Conservation (phyloP, 2,888 invertebrate genomes). For the Resseliella maxima region DNA sequence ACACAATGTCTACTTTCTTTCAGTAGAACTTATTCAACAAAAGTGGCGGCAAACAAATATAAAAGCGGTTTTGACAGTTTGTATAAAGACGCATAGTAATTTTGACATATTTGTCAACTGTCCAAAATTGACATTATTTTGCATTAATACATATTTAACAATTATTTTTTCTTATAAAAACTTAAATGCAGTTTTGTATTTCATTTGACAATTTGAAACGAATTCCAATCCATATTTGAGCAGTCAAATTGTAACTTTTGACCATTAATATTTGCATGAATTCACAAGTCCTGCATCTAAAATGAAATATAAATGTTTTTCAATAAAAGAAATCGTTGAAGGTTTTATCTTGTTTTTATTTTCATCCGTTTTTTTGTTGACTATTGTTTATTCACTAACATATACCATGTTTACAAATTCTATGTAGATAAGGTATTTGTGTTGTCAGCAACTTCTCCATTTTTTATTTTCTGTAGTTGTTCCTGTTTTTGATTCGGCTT, state of each 20-base stretch:
- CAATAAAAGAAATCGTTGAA: too few species aligned
- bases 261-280: too few species aligned
- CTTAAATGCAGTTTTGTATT: too few species aligned
- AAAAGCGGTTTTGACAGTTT: background rate
- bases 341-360: background rate
- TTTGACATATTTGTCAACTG: background rate
- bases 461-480: slow-evolving; percentile 68
- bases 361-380: background rate
- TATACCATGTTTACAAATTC: background rate
- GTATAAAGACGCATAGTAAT: background rate
- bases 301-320: too few species aligned
- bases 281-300: too few species aligned
- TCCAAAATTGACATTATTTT: background rate
- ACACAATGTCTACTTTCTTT: background rate
- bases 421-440: slow-evolving; percentile 60
- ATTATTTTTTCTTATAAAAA: too few species aligned
- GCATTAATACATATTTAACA: too few species aligned
- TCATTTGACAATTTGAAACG: too few species aligned
- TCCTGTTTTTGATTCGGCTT: slow-evolving; percentile 68
- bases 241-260: too few species aligned
- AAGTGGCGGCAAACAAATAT: slow-evolving; percentile 53
- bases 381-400: background rate
- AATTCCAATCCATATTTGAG: too few species aligned
- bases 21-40: background rate
- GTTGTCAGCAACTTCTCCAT: slow-evolving; percentile 67